A percentile compares a stretch with the other conserved stretches of the same genome.
Conservation (phyloP, 1,140 invertebrate genomes). For the Homalodisca vitripennis region DNA sequence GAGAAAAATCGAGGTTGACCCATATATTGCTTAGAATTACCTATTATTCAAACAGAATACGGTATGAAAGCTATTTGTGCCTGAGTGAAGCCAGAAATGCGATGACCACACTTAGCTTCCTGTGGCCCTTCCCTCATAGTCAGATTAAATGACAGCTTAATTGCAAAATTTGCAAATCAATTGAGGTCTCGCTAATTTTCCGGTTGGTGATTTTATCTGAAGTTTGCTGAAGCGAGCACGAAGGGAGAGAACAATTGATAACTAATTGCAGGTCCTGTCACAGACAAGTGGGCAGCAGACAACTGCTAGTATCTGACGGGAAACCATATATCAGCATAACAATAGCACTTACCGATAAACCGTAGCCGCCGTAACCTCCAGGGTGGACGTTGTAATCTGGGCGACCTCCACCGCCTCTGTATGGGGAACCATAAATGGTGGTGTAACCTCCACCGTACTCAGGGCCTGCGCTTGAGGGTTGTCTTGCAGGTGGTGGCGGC, state of each 20-base stretch:
- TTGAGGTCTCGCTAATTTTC: too few relatives aligned
- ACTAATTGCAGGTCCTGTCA: conserved; percentile 5
- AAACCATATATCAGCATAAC: not conserved
- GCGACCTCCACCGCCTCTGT: not conserved
- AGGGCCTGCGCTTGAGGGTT: not conserved
- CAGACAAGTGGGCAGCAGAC: not conserved
- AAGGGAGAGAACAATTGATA: conserved; percentile 3
- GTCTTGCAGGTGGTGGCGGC: not conserved
- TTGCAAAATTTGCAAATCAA: too few relatives aligned
- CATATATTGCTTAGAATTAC: too few relatives aligned
- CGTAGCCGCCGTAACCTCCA: not conserved
- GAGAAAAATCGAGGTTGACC: too few relatives aligned
- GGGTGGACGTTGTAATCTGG: not conserved
- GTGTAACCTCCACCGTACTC: not conserved
- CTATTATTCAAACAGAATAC: too few relatives aligned
- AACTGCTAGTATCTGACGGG: not conserved
- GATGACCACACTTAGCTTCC: too few relatives aligned
- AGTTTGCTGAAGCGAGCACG: too few relatives aligned
- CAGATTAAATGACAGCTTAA: too few relatives aligned
- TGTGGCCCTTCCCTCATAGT: too few relatives aligned
- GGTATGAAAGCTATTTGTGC: too few relatives aligned
- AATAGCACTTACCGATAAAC: conserved; percentile 19
- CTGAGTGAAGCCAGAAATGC: too few relatives aligned
- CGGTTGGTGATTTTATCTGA: too few relatives aligned
- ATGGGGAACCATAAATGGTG: not conserved